phyloP scores from a whole-genome alignment of 2,888 invertebrate genomes.

The Lasius platythorax region DNA sequence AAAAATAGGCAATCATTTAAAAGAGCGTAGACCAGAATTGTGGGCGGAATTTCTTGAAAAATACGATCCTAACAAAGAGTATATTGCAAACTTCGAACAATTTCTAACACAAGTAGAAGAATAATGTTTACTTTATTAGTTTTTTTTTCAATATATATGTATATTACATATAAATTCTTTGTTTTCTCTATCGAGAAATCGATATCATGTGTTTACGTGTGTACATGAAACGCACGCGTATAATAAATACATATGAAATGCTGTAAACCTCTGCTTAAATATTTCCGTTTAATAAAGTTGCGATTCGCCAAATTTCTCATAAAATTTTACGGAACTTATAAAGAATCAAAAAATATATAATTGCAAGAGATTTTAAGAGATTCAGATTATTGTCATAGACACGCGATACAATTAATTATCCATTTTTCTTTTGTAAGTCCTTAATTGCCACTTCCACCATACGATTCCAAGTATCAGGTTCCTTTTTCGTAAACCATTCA shows the following conservation, averaged over 20 bases:
- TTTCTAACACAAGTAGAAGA: conserved; percentile 11
- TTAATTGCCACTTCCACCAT: background rate
- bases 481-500: background rate
- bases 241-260: background rate
- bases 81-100: background rate
- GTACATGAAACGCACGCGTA: background rate
- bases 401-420: no score
- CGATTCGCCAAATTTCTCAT: background rate
- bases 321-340: background rate
- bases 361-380: background rate
- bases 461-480: background rate
- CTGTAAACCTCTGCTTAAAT: background rate
- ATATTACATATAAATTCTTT: background rate
- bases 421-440: background rate
- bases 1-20: conserved; percentile 31
- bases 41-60: conserved; percentile 6
- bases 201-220: background rate
- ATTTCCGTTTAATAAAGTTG: background rate
- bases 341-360: background rate
- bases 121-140: background rate
- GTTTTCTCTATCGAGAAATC: background rate
- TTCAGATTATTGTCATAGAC: no score
- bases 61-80: conserved; percentile 18
- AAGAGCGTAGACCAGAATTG: background rate
- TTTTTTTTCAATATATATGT: background rate